Evolutionary conservation across 1,140 invertebrate genomes (phyloP), one percentile per base, ranked within the genome.

Genomic region (Heliconius himera): DNA sequence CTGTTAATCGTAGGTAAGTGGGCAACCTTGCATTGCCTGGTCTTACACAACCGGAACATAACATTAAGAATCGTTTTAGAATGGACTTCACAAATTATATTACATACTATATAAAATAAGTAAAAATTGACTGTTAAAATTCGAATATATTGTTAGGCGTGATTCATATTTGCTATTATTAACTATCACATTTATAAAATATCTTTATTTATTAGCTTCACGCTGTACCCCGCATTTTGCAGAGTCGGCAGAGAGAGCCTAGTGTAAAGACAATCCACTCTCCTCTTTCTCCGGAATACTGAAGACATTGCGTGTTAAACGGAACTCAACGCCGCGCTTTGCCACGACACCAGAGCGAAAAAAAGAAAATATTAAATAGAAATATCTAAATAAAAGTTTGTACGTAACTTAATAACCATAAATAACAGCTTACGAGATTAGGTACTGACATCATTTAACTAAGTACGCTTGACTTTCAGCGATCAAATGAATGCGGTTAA

Each of bases 31-130:
- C 82, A 81, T 36, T 73, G 72, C 46, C 41, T 41, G 81, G 70
- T 79, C 76, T 85, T 85, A 78, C 84, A 81, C 84, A 85, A 85
- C 79, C 79, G 77, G 81, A 85, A 85, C 81, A 76, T 77, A 81
- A 76, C 38, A 56, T 81, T 81, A 85, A 74, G 77, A 84, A 77
- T 76, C 71, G 78, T 49, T 78, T 81, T 81, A 81, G 80, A 81
- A 78, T 81, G 80, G 76, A 81, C 76, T 56, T 60, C 70, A 80
- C 76, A 74, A 79, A 74, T 79, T 79, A 54, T 56, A 74, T 74
- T 74, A 66, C 26, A 29, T 66, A 29, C 26, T 66, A 66, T 29
- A 66, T 66, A 26, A 66, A 66, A 60, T 51, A 22, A 9, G 8
- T 66, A 66, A 51, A 20, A 51, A 51, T 51, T 6, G 18, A 51